Evolutionary conservation across 1,140 invertebrate species (phyloP), one percentile per base, ranked within the genome.

Genomic region (Parapsyche elsis): DNA sequence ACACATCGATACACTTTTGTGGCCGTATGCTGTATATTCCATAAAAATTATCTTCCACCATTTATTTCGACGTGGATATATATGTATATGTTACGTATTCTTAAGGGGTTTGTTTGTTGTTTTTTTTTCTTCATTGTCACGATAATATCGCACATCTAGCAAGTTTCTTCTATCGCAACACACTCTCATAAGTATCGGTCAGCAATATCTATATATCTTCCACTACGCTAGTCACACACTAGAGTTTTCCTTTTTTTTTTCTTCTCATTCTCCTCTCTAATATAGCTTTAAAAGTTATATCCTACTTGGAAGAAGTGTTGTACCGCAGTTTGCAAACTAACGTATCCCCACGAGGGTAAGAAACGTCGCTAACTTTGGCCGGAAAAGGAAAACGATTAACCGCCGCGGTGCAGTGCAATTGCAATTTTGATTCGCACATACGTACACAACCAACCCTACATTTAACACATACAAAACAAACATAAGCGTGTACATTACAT

Each of bases 301-400:
- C 24, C 64, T 16, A 73, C 30, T 45, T 49, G 44, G 12, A 5
- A 26, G 24, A 38, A 71, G 78, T 78, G 59, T 78, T 78, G 78
- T 38, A 46, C 70, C 49, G 19, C 71, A 80, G 78, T 80, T 80
- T 73, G 53, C 71, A 75, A 80, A 80, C 79, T 75, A 64, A 76
- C 71, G 64, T 61, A 64, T 75, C 71, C 59, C 74, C 79, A 14
- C 30, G 19, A 38, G 74, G 38, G 61, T 12, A 19, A 53, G 59
- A 53, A 71, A 46, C 44, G 79, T 67, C 24, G n/a, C 44, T 14
- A 79, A 79, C 16, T 76, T 80, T 76, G 59, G 14, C 57, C 73
- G 75, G 73, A 71, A 67, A 26, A 16, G 61, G 45, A 77, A 80
- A 80, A 77, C 79, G 79, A 80, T 80, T 80, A 80, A 77, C 73